Conservation (phyloP, 2,113 vertebrate genomes). For the Mellivora capensis region DNA sequence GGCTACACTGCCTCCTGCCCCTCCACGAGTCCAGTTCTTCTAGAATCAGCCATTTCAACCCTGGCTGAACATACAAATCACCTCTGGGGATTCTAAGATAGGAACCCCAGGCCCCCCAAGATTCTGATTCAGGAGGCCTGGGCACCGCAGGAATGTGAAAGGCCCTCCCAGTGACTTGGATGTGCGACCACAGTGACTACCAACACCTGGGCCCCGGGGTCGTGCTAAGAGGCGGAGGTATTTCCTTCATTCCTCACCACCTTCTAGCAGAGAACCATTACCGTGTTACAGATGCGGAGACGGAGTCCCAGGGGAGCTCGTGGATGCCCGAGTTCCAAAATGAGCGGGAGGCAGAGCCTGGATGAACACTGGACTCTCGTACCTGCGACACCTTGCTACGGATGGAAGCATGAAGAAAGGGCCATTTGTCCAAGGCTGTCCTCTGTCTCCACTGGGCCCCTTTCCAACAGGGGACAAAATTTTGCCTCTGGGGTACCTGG, state of each 20-base stretch:
- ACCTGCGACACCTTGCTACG: too few relatives aligned
- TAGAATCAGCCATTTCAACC: not conserved
- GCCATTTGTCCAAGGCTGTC: too few relatives aligned
- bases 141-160: not conserved
- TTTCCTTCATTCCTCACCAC: not conserved
- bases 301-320: not conserved
- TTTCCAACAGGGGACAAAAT: not conserved
- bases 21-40: not conserved
- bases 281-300: not conserved
- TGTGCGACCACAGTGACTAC: not conserved
- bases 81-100: not conserved
- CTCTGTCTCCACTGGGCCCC: not conserved
- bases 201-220: not conserved
- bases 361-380: too few relatives aligned
- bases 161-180: not conserved
- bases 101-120: not conserved
- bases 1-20: fast-evolving
- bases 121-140: not conserved
- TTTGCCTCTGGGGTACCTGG: not conserved
- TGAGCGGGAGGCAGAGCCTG: not conserved
- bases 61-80: not conserved
- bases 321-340: not conserved
- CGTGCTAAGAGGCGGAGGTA: not conserved
- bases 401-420: not conserved
- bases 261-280: too few relatives aligned